Base-by-base conservation (phyloP, 23 tunicate genomes). In the Oikopleura albicans region DNA sequence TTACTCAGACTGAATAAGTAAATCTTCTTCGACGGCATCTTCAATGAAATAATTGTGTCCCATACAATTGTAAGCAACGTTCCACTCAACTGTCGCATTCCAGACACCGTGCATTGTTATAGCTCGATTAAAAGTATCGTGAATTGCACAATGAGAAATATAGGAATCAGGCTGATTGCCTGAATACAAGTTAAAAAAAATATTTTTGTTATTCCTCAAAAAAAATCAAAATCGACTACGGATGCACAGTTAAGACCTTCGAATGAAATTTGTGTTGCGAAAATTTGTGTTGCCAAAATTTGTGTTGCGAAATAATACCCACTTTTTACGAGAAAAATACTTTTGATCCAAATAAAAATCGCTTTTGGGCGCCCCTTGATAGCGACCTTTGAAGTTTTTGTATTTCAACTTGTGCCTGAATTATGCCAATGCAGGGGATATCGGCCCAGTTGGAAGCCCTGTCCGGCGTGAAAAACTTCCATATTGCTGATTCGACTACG, bases 41-140 rank as follows among this genome's bases (percentile, higher is more conserved):
- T 92, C 97, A 84, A 92, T 92, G 49, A 92, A 92, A 4, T 89
- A 41, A 33, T 91, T 90, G 27, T 92, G 92, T 0, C 97, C 97
- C 97, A 87, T 92, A 63, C 87, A 71, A 84, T 89, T 84, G 71
- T 84, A 87, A 56, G 89, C 84, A 41, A 92, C 97, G 83, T 92
- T 92, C 41, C 76, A 83, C 56, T 92, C 97, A 40, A 92, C 88
- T 38, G 84, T 40, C 29, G 89, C 84, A 84, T 92, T 88, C 84
- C 89, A 92, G 0, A 92, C 89, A 0, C 92, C 91, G 79, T 92
- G 97, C 40, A 92, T 92, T 22, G 97, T 89, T 39, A 92, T 88
- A 38, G 93, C 97, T 84, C 97, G 76, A 84, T 92, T 92, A 66
- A 89, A 92, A 12, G 92, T 87, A 40, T 87, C 59, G 49, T 92